Evolutionary conservation across 2,888 invertebrate genomes (phyloP), one percentile per base, ranked within the genome.

Genomic region (Macrophya annulata): DNA sequence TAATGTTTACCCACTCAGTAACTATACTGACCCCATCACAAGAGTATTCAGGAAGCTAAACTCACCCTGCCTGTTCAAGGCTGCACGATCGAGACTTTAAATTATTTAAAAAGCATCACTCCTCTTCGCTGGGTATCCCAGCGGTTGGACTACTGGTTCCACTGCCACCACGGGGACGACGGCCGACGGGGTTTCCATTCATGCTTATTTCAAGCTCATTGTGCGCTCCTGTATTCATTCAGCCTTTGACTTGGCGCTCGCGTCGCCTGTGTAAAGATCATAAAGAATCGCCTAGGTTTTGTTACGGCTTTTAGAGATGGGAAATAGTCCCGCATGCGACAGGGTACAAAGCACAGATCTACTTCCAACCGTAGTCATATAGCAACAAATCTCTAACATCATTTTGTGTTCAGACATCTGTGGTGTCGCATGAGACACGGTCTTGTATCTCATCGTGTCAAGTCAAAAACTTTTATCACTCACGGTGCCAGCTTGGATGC

Each of bases 161-260:
- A 21, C 25, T 43, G 21, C 51, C 15, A 31, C 72, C 55, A 72
- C 15, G 59, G 81, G 77, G 77, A 84, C 77, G 85, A 88, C 90
- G 88, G 88, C 89, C 89, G 88, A 90, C 90, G 90, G 86, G 90
- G 90, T 90, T 90, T 3, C 92, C 92, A 92, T 92, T 92, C 93
- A 92, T 91, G 90, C 92, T 93, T 93, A 93, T 93, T 93, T 92
- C 92, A 92, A 90, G 92, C 93, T 91, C 92, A 92, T 92, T 92
- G 92, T 92, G 89, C 87, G 87, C 90, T 86, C 25, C 86, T 85
- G 88, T 88, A 91, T 88, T 21, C 62, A 92, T 92, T 92, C 92
- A 92, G 90, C 91, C 91, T 92, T 92, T 92, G 92, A 92, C 90
- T 91, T 85, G 83, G 74, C 85, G 89, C 89, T 90, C 89, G 89